Conservation (phyloP, 2,113 vertebrate species). For the Epinephelus moara region DNA sequence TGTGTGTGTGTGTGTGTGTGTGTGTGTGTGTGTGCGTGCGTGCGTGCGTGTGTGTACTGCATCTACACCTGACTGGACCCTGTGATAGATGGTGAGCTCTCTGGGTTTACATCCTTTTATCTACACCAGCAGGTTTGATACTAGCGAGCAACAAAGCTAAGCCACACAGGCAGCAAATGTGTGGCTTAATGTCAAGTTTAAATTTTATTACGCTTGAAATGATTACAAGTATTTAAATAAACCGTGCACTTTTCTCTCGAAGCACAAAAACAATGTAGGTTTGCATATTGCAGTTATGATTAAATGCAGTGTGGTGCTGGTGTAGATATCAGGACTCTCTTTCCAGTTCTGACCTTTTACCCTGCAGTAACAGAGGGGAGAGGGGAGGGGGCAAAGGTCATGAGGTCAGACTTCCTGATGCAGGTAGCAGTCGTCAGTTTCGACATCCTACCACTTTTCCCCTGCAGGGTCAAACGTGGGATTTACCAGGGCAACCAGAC, state of each 20-base stretch:
- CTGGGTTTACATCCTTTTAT: slow-evolving; percentile 17
- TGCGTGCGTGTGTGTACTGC: slow-evolving; percentile 10
- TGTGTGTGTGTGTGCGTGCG: slow-evolving; percentile 5
- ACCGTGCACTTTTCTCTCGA: neutral
- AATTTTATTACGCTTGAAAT: slow-evolving; percentile 29
- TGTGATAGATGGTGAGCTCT: slow-evolving; percentile 1
- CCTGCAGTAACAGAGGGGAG: slow-evolving; percentile 6
- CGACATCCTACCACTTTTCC: slow-evolving; percentile 20
- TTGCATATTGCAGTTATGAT: slow-evolving; percentile 34
- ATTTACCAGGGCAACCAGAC: slow-evolving; percentile 21
- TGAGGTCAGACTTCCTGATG: slow-evolving; percentile 55
- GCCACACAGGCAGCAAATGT: slow-evolving; percentile 40
- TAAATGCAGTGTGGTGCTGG: slow-evolving; percentile 41
- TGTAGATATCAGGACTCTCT: slow-evolving; percentile 41
- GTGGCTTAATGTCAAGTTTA: slow-evolving; percentile 52
- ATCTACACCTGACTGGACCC: slow-evolving; percentile 26
- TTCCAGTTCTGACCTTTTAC: slow-evolving; percentile 36
- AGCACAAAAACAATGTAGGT: slow-evolving; percentile 30
- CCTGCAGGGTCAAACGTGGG: slow-evolving; percentile 30
- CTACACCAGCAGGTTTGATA: slow-evolving; percentile 43
- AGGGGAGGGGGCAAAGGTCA: slow-evolving; percentile 20
- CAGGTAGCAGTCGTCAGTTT: slow-evolving; percentile 46
- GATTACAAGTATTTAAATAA: slow-evolving; percentile 41
- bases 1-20: slow-evolving; percentile 8
- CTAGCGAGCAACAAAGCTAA: slow-evolving; percentile 52